Evolutionary conservation across 2,797 vertebrate genomes (phyloP), one percentile per base, ranked within the genome.

Genomic region (Acanthurus leucopareius): DNA sequence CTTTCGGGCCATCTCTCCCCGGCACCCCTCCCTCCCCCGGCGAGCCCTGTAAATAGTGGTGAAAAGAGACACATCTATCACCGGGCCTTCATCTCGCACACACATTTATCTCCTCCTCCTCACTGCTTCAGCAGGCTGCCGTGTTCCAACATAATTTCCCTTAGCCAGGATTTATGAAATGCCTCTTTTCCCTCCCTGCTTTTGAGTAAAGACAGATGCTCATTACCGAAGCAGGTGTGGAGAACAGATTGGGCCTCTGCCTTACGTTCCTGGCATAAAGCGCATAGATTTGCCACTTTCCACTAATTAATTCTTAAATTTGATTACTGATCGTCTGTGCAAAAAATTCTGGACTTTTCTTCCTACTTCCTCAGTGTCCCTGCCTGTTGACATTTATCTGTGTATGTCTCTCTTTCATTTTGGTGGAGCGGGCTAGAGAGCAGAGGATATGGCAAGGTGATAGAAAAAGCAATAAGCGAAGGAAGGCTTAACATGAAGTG

Each of bases 1-100:
- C 98, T 96, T 97, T 99, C 73, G 90, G 87, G 80, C 97, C 98
- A 84, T 96, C 95, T 89, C 91, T 96, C 88, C 97, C 98, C 51
- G 94, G 93, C 69, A 88, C 86, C 68, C 97, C 97, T 0, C 94
- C 92, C 68, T 96, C 95, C 93, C 97, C 97, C 67, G 92, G 90
- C 77, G 96, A 94, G 38, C 98, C 98, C 97, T 99, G 92, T 88
- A 95, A 93, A 94, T 93, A 84, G 89, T 89, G 87, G 87, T 72
- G 77, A 90, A 90, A 88, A 90, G 91, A 92, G 91, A 91, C 86
- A 91, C 88, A 93, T 93, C 91, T 88, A 93, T 94, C 92, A 93
- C 60, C 67, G 20, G 87, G 80, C 87, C 91, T 93, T 93, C 92
- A 92, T 91, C 89, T 89, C 87, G 86, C 85, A 69, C 86, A 83